Base-by-base conservation (phyloP, 1,140 invertebrate genomes). In the Prorops nasuta region DNA sequence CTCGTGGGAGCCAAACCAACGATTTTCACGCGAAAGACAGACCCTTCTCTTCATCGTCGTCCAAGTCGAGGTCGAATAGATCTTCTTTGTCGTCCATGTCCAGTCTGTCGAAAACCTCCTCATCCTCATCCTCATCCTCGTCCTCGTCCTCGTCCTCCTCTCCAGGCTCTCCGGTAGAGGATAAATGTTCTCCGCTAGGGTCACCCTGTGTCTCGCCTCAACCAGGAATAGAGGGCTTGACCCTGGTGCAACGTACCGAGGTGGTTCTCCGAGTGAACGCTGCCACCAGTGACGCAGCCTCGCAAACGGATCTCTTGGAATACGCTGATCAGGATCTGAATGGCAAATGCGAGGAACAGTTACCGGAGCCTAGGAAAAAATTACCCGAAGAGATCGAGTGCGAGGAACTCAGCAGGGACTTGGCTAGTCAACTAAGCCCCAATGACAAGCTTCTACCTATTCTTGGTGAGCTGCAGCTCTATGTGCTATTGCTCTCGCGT, bases 311-410 rank as follows among this genome's bases (percentile, higher is more conserved):
- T 71, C 49, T 70, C 4, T 17, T 68, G 18, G 66, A 67, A 0
- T 51, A 64, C 1, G 20, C 40, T 16, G 63, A 51, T 21, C 41
- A 54, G 0, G 53, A 56, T 2, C n/a, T 43, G 15, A 43, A 28
- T 7, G 15, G 10, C 24, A 46, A 40, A 16, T 31, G 3, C 16
- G 48, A 63, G 14, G 50, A 63, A 15, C 48, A 52, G 12, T 39
- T 69, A 28, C 72, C 72, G 2, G 54, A 74, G 7, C 70, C 66
- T 2, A 72, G 77, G 41, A 75, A 77, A 74, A 87, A 87, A 41
- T 75, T 86, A 12, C 81, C 85, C 40, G 90, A 91, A 64, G 90
- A 92, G 72, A 81, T 91, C 47, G 90, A 91, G 54, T 91, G 88
- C 75, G 90, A 92, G 59, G 79, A 84, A 57, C 77, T 90, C 43